Evolutionary conservation across 2,888 invertebrate species (phyloP), one percentile per base, ranked within the genome.

Genomic region (Drosophila neutralis): DNA sequence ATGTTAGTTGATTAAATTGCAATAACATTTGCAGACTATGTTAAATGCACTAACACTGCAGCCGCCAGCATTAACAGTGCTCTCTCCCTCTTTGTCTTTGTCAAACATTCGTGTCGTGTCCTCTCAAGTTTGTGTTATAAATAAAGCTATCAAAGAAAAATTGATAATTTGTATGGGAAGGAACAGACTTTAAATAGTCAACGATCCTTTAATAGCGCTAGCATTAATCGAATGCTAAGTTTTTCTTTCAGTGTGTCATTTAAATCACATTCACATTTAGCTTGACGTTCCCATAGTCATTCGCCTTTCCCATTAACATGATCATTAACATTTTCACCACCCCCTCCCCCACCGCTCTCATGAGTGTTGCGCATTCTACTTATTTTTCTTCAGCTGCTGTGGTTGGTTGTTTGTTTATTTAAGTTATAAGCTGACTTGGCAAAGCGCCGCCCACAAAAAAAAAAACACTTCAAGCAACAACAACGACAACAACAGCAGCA

Each of bases 391-490:
- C 64, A 60, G 31, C 36, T 49, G 27, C 61, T 38, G 21, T 86
- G 88, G 83, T 88, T 83, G 86, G 80, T 59, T 86, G 83, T 83
- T 78, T 80, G 68, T 88, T 88, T 86, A 60, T 72, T 81, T 86
- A 66, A 83, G 86, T 83, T 86, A 83, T 86, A 83, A 85, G 80
- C 69, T 59, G 73, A 49, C 69, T 67, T 54, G 36, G 29, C 52
- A 66, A 83, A 78, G 89, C 83, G 67, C 89, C 83, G 89, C 83
- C 83, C 83, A 71, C 86, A 56, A 52, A 38, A 45, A 54, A 54
- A 21, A 54, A 40, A 36, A 24, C 56, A 49, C 59, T 61, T 57
- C 13, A 67, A 36, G 21, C 27, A 49, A n/a, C 33, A 60, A 40
- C 40, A 61, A 57, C 21, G 7, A 31, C 27, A 49, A n/a, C 21